Conservation (phyloP, 2,888 invertebrate genomes). For the Prenolepis imparis region DNA sequence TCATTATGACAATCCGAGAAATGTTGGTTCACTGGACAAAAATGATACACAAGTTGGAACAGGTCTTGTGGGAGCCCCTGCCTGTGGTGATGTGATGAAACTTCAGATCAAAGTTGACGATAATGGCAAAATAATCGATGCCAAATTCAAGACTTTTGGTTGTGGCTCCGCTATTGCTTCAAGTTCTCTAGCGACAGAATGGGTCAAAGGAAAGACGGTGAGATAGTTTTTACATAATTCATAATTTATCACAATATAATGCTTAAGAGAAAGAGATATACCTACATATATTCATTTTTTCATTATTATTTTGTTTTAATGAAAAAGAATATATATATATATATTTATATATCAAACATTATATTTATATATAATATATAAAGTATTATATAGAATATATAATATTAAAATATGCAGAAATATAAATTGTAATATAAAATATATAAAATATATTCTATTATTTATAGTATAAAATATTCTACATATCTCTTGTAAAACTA, state of each 20-base stretch:
- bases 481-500: not conserved
- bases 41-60: slow-evolving; percentile 97
- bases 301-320: not conserved
- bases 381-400: too few species aligned
- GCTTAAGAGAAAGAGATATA: not conserved
- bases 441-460: not conserved
- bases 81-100: slow-evolving; percentile 99
- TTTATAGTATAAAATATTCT: not conserved
- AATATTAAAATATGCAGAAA: too few species aligned
- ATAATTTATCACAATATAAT: slow-evolving; percentile 32
- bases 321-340: not conserved
- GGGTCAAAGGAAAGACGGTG: slow-evolving; percentile 97
- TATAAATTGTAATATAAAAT: too few species aligned
- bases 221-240: slow-evolving; percentile 58
- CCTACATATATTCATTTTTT: not conserved
- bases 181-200: slow-evolving; percentile 98
- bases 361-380: too few species aligned
- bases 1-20: slow-evolving; percentile 99
- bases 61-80: slow-evolving; percentile 99
- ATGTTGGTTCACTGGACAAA: slow-evolving; percentile 99
- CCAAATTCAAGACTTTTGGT: slow-evolving; percentile 99
- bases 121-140: slow-evolving; percentile 98
- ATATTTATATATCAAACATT: not conserved
- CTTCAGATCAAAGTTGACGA: slow-evolving; percentile 98
- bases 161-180: slow-evolving; percentile 99